Conservation (phyloP, 1,140 invertebrate genomes). For the Armadillidium nasatum region DNA sequence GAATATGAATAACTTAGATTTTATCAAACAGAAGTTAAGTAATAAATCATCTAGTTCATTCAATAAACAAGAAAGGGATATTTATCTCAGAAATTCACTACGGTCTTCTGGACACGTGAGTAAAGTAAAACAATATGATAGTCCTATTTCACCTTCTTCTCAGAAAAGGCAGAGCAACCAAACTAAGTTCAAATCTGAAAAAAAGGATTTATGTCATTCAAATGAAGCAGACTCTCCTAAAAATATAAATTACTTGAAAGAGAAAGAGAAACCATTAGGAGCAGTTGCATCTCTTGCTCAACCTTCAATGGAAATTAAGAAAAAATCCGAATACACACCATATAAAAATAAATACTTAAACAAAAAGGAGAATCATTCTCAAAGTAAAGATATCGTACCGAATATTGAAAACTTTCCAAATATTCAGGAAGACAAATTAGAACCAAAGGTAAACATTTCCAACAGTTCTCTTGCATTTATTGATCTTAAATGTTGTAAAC, state of each 20-base stretch:
- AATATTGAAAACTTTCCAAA: background rate
- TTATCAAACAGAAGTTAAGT: background rate
- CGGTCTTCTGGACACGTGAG: background rate
- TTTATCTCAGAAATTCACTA: background rate
- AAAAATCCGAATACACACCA: background rate
- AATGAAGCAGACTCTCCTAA: background rate
- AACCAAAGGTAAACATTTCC: background rate
- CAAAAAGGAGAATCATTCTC: background rate
- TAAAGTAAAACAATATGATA: background rate
- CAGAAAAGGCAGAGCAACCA: background rate
- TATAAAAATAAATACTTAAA: slow-evolving; percentile 1
- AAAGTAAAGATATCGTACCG: background rate
- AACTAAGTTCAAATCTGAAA: background rate
- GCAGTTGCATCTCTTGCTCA: background rate
- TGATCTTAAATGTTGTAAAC: background rate
- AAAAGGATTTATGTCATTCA: background rate
- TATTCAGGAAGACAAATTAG: background rate
- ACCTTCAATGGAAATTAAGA: background rate
- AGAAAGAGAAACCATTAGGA: background rate
- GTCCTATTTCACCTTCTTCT: background rate
- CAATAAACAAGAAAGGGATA: background rate
- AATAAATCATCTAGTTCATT: background rate
- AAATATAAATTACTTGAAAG: background rate
- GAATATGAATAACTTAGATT: background rate
- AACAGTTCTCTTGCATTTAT: background rate